Conservation (phyloP, 2,888 invertebrate genomes). For the Eristalis intricaria region DNA sequence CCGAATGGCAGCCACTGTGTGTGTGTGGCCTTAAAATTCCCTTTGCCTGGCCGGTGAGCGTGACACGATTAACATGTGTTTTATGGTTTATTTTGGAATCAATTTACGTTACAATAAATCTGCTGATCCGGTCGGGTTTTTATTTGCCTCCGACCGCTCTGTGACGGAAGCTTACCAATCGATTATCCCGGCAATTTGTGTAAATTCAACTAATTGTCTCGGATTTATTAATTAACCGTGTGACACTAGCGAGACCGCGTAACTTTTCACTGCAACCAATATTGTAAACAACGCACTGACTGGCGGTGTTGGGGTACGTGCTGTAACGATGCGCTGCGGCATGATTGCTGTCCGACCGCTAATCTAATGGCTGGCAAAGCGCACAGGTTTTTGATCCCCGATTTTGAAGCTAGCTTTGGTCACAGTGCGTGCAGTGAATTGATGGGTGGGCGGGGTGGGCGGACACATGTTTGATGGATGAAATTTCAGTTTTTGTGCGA, state of each 20-base stretch:
- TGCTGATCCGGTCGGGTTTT: slow-evolving; percentile 25
- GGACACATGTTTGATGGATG: too few relatives aligned
- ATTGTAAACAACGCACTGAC: slow-evolving; percentile 47
- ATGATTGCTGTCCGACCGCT: slow-evolving; percentile 49
- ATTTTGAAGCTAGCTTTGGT: neutral
- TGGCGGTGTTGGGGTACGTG: slow-evolving; percentile 49
- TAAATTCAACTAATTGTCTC: slow-evolving; percentile 51
- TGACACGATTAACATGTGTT: slow-evolving; percentile 39
- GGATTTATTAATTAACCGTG: slow-evolving; percentile 68
- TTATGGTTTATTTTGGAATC: slow-evolving; percentile 41
- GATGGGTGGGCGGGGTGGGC: too few relatives aligned
- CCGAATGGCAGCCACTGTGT: neutral
- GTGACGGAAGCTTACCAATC: slow-evolving; percentile 42
- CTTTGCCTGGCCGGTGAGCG: neutral
- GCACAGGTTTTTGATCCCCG: neutral
- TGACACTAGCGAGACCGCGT: slow-evolving; percentile 44
- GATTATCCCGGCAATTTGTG: slow-evolving; percentile 51
- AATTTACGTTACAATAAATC: slow-evolving; percentile 45
- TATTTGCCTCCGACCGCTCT: neutral
- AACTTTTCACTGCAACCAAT: slow-evolving; percentile 42
- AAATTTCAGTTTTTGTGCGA: too few relatives aligned
- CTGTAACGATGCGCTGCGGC: slow-evolving; percentile 42
- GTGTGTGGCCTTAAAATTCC: slow-evolving; percentile 4
- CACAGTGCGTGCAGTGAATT: too few relatives aligned
- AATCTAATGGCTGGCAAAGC: slow-evolving; percentile 42